These are phyloP conservation scores for Entelurus aequoreus DNA, from an alignment of 2,113 vertebrate species.

Conservation along the genomic window DNA sequence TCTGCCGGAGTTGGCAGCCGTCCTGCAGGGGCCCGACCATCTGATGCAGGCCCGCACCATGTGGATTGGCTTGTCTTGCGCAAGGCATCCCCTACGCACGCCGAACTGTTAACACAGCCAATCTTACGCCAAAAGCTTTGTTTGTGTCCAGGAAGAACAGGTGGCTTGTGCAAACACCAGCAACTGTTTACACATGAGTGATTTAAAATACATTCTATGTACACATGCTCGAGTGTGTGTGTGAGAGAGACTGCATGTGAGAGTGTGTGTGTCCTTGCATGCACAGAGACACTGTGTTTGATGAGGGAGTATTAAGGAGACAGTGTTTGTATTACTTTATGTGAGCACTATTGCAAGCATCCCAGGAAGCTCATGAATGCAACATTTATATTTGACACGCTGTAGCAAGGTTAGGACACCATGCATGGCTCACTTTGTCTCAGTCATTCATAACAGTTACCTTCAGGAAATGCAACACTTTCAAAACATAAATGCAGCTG, in stretches of 20 bases:
- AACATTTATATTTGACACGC: slow-evolving; percentile 16
- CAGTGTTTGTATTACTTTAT: slow-evolving; percentile 34
- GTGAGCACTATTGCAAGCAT: slow-evolving; percentile 40
- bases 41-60: slow-evolving; percentile 63
- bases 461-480: not conserved
- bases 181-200: slow-evolving; percentile 71
- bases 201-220: slow-evolving; percentile 64
- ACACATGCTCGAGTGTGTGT: slow-evolving; percentile 24
- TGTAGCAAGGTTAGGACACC: slow-evolving; percentile 2
- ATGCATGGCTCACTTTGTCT: not conserved
- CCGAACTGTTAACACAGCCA: slow-evolving; percentile 57
- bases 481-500: slow-evolving; percentile 29
- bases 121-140: slow-evolving; percentile 60
- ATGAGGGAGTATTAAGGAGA: slow-evolving; percentile 24
- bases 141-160: slow-evolving; percentile 71
- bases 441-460: not conserved
- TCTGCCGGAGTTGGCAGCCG: slow-evolving; percentile 52
- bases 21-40: slow-evolving; percentile 63
- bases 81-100: slow-evolving; percentile 56
- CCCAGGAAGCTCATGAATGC: slow-evolving; percentile 31
- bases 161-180: slow-evolving; percentile 70
- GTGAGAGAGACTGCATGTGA: slow-evolving; percentile 9
- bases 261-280: slow-evolving; percentile 27
- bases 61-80: slow-evolving; percentile 61
- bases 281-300: slow-evolving; percentile 15